phyloP scores from a whole-genome alignment of 2,888 invertebrate genomes.

The Sminthurinus aureus region DNA sequence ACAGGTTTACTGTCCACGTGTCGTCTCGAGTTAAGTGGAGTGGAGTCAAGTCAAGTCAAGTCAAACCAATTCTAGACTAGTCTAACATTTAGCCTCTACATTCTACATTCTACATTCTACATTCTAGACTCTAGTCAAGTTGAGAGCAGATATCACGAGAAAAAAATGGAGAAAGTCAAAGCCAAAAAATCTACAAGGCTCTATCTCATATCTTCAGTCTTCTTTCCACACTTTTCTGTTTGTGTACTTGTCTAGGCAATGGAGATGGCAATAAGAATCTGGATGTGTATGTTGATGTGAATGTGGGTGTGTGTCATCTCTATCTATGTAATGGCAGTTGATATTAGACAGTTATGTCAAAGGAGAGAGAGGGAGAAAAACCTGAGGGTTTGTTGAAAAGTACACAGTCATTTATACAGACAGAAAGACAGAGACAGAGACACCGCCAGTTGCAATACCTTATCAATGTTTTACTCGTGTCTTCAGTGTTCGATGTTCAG shows the following conservation, averaged over 20 bases:
- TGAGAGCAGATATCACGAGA: no score
- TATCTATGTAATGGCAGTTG: background rate
- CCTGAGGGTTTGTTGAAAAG: background rate
- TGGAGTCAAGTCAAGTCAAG: background rate
- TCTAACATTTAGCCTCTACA: no score
- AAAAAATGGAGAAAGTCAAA: no score
- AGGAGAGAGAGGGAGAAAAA: background rate
- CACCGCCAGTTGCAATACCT: background rate
- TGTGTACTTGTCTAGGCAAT: no score
- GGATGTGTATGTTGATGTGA: background rate
- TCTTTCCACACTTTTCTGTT: no score
- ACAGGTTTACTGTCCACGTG: constrained; percentile 30
- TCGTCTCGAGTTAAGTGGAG: background rate
- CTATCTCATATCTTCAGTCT: no score
- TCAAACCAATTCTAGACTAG: no score
- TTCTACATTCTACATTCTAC: background rate
- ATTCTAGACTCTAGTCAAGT: background rate
- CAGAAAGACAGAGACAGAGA: background rate
- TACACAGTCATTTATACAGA: no score
- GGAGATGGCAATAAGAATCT: no score
- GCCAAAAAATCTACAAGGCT: no score
- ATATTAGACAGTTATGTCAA: background rate
- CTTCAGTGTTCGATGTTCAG: no score
- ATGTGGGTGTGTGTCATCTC: background rate
- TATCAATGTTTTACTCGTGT: background rate